Evolutionary conservation across 2,113 vertebrate genomes (phyloP).

Genomic region (Ceratotherium simum): DNA sequence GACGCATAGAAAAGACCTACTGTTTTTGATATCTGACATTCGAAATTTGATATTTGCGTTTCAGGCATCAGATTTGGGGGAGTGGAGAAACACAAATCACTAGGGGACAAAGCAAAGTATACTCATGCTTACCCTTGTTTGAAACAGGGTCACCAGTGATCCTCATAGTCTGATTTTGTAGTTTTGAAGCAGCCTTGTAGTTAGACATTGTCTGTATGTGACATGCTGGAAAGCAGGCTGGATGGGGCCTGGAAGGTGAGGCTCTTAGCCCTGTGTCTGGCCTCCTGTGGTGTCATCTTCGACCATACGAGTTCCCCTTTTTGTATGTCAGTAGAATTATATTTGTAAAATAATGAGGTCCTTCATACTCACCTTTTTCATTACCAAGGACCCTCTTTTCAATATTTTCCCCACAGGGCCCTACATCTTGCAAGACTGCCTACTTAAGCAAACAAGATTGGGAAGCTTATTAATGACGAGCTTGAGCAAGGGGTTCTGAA

Average conservation of each 20-base stretch:
- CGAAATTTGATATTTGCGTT: not conserved
- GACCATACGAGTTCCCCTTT: not conserved
- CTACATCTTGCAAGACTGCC: not conserved
- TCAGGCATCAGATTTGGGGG: not conserved
- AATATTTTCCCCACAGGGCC: not conserved
- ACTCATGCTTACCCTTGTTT: not conserved
- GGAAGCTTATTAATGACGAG: not conserved
- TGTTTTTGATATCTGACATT: not conserved
- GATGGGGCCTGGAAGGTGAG: not conserved
- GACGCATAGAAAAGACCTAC: not conserved
- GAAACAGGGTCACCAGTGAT: not conserved
- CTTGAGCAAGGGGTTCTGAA: not conserved
- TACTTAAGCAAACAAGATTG: conserved; percentile 24
- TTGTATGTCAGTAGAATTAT: not conserved
- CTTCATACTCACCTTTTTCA: not conserved
- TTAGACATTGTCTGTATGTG: not conserved
- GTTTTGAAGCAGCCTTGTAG: not conserved
- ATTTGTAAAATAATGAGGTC: not conserved
- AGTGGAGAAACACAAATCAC: not conserved
- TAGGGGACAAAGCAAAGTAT: not conserved
- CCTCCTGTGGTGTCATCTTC: not conserved
- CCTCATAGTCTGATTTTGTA: not conserved
- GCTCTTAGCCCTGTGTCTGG: not conserved
- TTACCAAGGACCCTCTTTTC: not conserved
- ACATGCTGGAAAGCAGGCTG: not conserved